Base-by-base conservation (phyloP, 2,797 vertebrate species). In the Crypturellus tataupa region DNA sequence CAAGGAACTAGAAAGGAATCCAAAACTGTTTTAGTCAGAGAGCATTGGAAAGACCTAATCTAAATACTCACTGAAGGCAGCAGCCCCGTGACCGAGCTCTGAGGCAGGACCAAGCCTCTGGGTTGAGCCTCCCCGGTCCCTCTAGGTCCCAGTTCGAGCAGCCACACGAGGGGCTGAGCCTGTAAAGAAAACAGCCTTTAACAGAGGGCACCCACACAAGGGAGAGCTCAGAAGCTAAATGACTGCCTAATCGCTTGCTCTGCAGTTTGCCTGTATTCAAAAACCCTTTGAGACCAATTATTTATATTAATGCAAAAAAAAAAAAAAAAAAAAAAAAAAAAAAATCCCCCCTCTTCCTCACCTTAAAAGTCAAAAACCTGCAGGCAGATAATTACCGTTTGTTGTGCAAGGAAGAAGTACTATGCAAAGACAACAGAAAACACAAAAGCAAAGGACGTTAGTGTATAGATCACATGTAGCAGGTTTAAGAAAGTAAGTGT, bases 241-340 rank as follows among this genome's bases (percentile, higher is more conserved):
- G 59, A 69, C 39, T 4, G 9, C 56, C 39, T 49, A 58, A 55
- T 4, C 69, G 29, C 75, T 84, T 75, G 91, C 56, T 80, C 72
- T 92, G 77, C 70, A 64, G 40, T 73, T 80, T 68, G 44, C 21
- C 44, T 72, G 11, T 15, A 59, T 64, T 80, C 40, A 73, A 73
- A 77, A 64, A 67, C 37, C 87, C 85, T 71, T 14, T 62, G 91
- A 81, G 91, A 92, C 51, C 73, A 91, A 94, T 87, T 96, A 92
- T 56, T 70, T 53, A 23, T 60, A 80, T 58, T 53, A 5, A 20
- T 40, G 47, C 58, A 29, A 71, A 33, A 18, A 27, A 51, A 15
- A 18, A 27, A 51, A 15, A 18, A 27, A 51, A 15, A 37, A 37
- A 37, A 51, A 15, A 37, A 37, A 37, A 9, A 37, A 37, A 37